Conservation (phyloP, 2,888 invertebrate species). For the Cantharis lateralis region DNA sequence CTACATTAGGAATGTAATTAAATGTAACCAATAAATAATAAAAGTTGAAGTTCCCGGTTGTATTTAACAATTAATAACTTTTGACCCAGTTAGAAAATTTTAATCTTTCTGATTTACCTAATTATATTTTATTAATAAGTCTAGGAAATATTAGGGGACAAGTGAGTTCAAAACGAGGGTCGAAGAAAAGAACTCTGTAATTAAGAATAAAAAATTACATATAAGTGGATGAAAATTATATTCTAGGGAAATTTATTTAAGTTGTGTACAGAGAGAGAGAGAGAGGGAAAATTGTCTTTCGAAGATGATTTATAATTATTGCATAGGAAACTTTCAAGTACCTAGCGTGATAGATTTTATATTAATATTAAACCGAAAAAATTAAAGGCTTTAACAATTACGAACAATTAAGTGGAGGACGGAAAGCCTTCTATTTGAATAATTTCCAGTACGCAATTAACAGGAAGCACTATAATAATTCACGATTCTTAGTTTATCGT, state of each 20-base stretch:
- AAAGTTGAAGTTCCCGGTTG: background rate
- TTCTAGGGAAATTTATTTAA: background rate
- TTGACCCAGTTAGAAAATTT: background rate
- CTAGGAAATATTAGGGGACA: background rate
- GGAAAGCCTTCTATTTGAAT: slow-evolving; percentile 15
- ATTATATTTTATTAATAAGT: background rate
- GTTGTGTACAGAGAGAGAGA: background rate
- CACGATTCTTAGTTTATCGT: slow-evolving; percentile 11
- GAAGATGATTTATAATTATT: background rate
- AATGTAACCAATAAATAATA: background rate
- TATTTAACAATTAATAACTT: background rate
- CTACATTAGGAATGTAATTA: background rate
- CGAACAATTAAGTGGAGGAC: slow-evolving; percentile 37
- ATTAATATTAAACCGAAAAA: slow-evolving; percentile 32
- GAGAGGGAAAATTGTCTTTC: background rate
- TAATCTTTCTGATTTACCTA: background rate
- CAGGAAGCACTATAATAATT: slow-evolving; percentile 8
- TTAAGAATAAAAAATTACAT: background rate
- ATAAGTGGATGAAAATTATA: background rate
- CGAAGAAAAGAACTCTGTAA: background rate
- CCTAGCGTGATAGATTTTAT: slow-evolving; percentile 25
- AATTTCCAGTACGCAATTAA: slow-evolving; percentile 26
- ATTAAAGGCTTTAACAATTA: slow-evolving; percentile 34
- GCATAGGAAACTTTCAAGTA: slow-evolving; percentile 16
- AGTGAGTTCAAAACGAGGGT: background rate